These are phyloP conservation scores for Euwallacea similis DNA, from an alignment of 1,140 invertebrate genomes.

Conservation along the genomic window DNA sequence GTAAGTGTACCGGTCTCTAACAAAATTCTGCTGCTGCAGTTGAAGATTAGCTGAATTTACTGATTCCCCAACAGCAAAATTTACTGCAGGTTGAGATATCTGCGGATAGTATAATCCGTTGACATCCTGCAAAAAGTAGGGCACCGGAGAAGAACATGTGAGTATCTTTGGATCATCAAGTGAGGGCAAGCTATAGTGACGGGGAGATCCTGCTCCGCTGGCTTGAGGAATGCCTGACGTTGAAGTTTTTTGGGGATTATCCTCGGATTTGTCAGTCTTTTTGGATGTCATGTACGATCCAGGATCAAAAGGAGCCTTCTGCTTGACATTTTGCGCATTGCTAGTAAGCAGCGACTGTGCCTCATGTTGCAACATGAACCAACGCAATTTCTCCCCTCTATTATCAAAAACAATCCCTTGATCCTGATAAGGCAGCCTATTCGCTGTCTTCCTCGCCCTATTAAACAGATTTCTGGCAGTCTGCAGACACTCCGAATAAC, in stretches of 20 bases:
- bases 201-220: slow-evolving; percentile 51
- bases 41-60: slow-evolving; percentile 57
- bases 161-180: slow-evolving; percentile 59
- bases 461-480: slow-evolving; percentile 78
- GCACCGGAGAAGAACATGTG: slow-evolving; percentile 50
- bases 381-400: slow-evolving; percentile 66
- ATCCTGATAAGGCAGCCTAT: slow-evolving; percentile 72
- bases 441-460: slow-evolving; percentile 74
- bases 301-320: slow-evolving; percentile 73
- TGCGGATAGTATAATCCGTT: slow-evolving; percentile 50
- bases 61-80: slow-evolving; percentile 68
- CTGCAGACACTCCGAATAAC: slow-evolving; percentile 74
- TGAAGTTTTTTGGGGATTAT: slow-evolving; percentile 14
- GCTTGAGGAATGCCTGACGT: slow-evolving; percentile 7
- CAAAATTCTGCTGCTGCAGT: slow-evolving; percentile 47
- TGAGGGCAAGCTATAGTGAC: slow-evolving; percentile 65
- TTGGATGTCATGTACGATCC: slow-evolving; percentile 41
- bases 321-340: slow-evolving; percentile 72
- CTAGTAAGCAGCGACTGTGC: slow-evolving; percentile 73
- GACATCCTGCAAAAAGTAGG: slow-evolving; percentile 50
- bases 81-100: slow-evolving; percentile 56
- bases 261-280: slow-evolving; percentile 35
- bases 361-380: slow-evolving; percentile 83
- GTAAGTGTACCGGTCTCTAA: slow-evolving; percentile 47
- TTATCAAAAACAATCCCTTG: slow-evolving; percentile 69